A percentile compares a stretch with the other conserved stretches of the same genome.
Evolutionary conservation across 2,113 vertebrate species (phyloP).

Genomic region (Eubucco bourcierii): DNA sequence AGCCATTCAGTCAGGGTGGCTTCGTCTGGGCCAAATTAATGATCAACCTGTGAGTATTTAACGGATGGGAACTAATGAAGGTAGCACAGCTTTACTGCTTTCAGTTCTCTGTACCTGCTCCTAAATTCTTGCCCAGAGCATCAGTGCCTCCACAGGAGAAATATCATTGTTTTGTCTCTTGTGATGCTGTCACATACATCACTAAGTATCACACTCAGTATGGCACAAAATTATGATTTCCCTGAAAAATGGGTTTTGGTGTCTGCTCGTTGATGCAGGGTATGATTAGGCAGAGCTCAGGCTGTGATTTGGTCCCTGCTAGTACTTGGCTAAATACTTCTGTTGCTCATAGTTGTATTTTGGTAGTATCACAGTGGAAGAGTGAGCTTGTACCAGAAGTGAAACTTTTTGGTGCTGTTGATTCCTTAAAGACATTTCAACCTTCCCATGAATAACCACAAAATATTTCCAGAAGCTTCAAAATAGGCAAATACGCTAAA

Average conservation of each 20-base stretch:
- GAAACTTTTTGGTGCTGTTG: background rate
- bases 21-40: background rate
- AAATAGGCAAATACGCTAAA: background rate
- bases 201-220: background rate
- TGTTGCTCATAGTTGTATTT: background rate
- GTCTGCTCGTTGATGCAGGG: background rate
- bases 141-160: background rate
- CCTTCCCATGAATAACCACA: background rate
- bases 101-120: background rate
- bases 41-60: slow-evolving; percentile 17
- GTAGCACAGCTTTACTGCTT: slow-evolving; percentile 9
- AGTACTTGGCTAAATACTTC: background rate
- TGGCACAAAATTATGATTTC: background rate
- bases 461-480: background rate
- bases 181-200: background rate
- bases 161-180: rapidly evolving
- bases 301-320: background rate
- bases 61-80: background rate
- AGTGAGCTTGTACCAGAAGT: background rate
- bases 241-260: background rate
- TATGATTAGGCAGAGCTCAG: background rate
- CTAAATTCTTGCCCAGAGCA: slow-evolving; percentile 5
- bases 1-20: background rate
- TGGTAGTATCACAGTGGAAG: background rate
- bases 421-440: background rate